Evolutionary conservation across 2,113 vertebrate genomes (phyloP), one percentile per base, ranked within the genome.

Genomic region (Rattus rattus): DNA sequence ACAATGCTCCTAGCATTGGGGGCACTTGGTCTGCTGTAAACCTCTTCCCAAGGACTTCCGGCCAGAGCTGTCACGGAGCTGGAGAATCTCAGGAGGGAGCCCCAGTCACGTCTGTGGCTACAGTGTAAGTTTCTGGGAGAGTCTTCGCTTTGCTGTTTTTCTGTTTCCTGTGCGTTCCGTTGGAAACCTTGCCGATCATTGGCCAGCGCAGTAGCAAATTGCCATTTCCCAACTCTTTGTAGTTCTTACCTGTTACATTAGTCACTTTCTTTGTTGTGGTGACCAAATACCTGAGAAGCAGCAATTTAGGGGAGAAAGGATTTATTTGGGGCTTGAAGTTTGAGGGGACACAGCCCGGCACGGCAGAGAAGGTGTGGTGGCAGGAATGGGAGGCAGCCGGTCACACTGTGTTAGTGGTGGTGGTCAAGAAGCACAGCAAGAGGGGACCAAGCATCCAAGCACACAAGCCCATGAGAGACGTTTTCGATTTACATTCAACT

Each of bases 131-230:
- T 70, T 33, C 16, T 22, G 6, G 0, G 56, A 47, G 12, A 63
- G 20, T 59, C 77, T 94, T 61, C 67, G 26, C 16, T 49, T 33
- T 39, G 5, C 13, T 3, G 26, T 67, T 86, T 11, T 11, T 28
- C 28, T 47, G 5, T 65, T 24, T 11, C 47, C 61, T 49, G 9
- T 1, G 4, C 49, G 61, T 17, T 47, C 43, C 9, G 0, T 0
- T 7, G 52, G 91, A 63, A 91, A 61, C 36, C n/a, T 54, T 17
- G 47, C 54, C 39, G 73, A 67, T 54, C 73, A 13, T n/a, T 26
- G 73, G 77, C 91, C 81, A 28, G 65, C 17, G 49, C 49, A 22
- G 4, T 12, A 39, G 43, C 70, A 67, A 26, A n/a, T 54, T 54
- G 24, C 17, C 56, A 14, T 26, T 17, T 77, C 81, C 84, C 69